Conservation (phyloP, 2,113 vertebrate species). For the Herpetotheres cachinnans region DNA sequence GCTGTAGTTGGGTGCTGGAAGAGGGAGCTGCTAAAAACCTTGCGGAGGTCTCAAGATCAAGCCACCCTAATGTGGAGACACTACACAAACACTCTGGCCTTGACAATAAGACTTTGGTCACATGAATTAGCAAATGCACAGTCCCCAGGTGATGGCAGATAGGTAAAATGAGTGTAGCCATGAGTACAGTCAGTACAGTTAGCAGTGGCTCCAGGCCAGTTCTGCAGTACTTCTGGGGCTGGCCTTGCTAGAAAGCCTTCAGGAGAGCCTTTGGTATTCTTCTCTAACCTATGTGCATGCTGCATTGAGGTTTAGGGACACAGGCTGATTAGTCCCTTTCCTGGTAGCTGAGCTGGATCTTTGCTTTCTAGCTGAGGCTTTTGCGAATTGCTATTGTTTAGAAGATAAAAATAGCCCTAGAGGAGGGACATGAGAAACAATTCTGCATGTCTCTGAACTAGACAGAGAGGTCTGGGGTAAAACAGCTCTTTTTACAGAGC, state of each 20-base stretch:
- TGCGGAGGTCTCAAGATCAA: neutral
- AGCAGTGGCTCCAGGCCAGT: neutral
- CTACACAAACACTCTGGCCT: neutral
- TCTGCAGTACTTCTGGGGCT: neutral
- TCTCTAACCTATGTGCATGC: neutral
- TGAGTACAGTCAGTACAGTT: neutral
- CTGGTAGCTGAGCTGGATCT: neutral
- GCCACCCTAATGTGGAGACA: neutral
- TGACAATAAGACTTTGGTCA: neutral
- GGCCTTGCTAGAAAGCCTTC: neutral
- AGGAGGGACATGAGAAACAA: neutral
- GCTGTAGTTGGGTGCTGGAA: neutral
- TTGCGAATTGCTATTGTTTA: neutral
- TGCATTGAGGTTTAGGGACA: neutral
- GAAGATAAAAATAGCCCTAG: neutral
- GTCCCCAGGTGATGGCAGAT: neutral
- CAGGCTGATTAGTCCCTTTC: neutral
- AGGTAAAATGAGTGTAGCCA: neutral
- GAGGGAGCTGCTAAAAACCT: neutral
- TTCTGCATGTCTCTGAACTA: neutral
- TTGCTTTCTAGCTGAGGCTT: conserved; percentile 7
- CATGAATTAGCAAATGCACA: neutral
- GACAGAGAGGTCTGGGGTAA: neutral
- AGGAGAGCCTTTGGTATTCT: neutral
- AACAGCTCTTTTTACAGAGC: neutral